Evolutionary conservation across 2,797 vertebrate genomes (phyloP), one percentile per base, ranked within the genome.

Genomic region (Pipistrellus kuhlii): DNA sequence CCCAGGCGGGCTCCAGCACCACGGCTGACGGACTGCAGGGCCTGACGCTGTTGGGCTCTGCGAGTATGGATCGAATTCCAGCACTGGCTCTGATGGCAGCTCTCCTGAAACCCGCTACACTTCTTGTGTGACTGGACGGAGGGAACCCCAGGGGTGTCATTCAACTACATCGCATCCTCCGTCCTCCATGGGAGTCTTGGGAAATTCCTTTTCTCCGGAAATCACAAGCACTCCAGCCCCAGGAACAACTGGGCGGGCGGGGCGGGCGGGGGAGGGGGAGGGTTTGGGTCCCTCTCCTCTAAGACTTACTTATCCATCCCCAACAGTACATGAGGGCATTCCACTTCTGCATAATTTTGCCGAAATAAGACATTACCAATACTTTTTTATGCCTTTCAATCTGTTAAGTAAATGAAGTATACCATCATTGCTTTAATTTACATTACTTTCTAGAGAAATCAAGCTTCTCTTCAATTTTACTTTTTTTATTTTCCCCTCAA

Each of bases 281-380:
- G 3, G 57, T 27, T 27, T 17, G 64, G 17, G n/a, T 8, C 30
- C n/a, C n/a, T 66, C 59, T 64, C 30, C n/a, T 66, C 30, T n/a
- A 32, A 18, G 30, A 66, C 64, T 18, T 32, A 20, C 27, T 64
- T 72, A 41, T 30, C 23, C 55, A 53, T 78, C 23, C 14, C 23
- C 46, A 41, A 17, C 30, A 38, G 11, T 35, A 46, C 9, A 35
- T 5, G 23, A 73, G 14, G 75, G 23, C 4, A 53, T 48, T 9
- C n/a, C n/a, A 18, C 20, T 62, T 85, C 90, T 71, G 59, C n/a
- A 30, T 64, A 75, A 76, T 46, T 92, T 94, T 84, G 77, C 13
- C 12, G 41, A 83, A 53, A 75, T 3, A 7, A 11, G 62, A 84
- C 25, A 44, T 75, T 30, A 53, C 35, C 69, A 73, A 15, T 18